Evolutionary conservation across 2,113 vertebrate species (phyloP).

Genomic region (Scopus umbretta): DNA sequence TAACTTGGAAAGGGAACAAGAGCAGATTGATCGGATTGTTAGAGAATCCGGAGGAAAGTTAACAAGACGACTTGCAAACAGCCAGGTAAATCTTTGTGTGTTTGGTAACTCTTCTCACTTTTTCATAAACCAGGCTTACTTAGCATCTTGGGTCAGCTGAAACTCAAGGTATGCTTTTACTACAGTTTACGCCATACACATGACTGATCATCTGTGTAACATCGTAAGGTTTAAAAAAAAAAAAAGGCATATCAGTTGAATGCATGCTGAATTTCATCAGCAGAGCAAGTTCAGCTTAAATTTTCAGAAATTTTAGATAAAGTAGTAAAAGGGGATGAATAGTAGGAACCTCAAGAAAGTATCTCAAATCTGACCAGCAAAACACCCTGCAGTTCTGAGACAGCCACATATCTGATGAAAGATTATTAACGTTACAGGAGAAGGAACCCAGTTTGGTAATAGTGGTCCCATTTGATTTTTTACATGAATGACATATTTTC

Average conservation of each 20-base stretch:
- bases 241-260: background rate
- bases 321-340: background rate
- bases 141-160: background rate
- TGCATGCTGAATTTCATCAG: background rate
- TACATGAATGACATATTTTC: background rate
- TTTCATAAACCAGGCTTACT: background rate
- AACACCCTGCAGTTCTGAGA: background rate
- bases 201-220: background rate
- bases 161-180: background rate
- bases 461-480: background rate
- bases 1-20: slow-evolving; percentile 82
- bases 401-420: background rate
- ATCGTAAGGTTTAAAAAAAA: background rate
- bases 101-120: background rate
- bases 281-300: background rate
- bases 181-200: background rate
- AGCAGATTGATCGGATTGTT: slow-evolving; percentile 89
- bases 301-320: background rate
- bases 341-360: background rate
- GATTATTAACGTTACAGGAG: background rate
- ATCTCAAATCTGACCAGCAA: background rate
- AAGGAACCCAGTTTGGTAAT: background rate
- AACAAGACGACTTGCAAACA: slow-evolving; percentile 81
- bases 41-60: slow-evolving; percentile 90
- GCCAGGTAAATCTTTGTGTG: slow-evolving; percentile 72